Base-by-base conservation (phyloP, 2,888 invertebrate species). In the Melanargia galathea region DNA sequence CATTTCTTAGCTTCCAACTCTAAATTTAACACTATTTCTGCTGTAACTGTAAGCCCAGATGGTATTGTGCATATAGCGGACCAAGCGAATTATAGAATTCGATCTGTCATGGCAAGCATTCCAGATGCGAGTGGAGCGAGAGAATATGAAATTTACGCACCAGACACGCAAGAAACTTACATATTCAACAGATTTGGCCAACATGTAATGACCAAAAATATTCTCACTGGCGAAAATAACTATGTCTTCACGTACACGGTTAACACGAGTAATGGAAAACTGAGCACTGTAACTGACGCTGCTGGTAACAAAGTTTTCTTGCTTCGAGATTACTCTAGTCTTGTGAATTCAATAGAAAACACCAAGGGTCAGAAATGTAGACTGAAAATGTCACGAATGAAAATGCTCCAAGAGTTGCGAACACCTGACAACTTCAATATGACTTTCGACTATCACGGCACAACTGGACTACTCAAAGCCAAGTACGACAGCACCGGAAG, bases 211-310 rank as follows among this genome's bases (percentile, higher is more conserved):
- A 99, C 98, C 0, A 96, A 96, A 72, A 98, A 98, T 79, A 98
- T 99, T 65, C 90, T 99, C n/a, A 98, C 98, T 0, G 97, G 97
- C 0, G 97, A 97, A 84, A 97, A 96, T 2, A 95, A 97, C 70
- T 99, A 98, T 81, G 94, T 96, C 2, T 99, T 99, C 81, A 96
- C 97, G 0, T 99, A 99, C 87, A 98, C 97, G 73, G 97, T 98
- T 0, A 98, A 98, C 80, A 98, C 98, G 0, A 98, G 97, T 76
- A 98, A 97, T 77, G 99, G 99, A 0, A 98, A 97, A 80, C 92
- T 99, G 20, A 97, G 97, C 76, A 96, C 97, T 0, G 97, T 99
- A 0, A 97, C 97, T 0, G 98, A 98, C 79, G 96, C 97, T 0
- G 97, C 97, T 4, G 97, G 97, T 55, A 97, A 97, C 77, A 96